phyloP scores from a whole-genome alignment of 2,797 vertebrate species.

The Meriones psammophilus region DNA sequence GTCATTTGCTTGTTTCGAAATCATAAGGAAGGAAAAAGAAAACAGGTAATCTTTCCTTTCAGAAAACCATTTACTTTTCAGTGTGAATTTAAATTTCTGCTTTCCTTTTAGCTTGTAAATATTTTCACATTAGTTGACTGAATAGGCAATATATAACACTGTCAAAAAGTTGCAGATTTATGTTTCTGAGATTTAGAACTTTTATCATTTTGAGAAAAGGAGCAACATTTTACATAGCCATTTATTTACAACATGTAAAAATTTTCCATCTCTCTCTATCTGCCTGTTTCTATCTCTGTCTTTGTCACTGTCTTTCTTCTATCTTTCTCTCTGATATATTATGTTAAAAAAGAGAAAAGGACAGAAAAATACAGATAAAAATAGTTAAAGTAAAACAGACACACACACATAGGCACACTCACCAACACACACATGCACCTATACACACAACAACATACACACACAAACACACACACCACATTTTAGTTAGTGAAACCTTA shows the following conservation, averaged over 20 bases:
- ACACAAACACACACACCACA: background rate
- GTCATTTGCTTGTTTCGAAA: background rate
- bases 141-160: background rate
- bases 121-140: background rate
- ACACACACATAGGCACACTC: background rate
- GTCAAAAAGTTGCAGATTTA: background rate
- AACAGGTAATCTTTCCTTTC: conserved; percentile 3
- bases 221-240: background rate
- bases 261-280: rapidly evolving
- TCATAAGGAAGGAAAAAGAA: background rate
- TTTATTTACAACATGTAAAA: background rate
- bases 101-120: background rate
- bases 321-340: background rate
- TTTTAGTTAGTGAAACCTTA: background rate
- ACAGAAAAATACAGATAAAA: background rate
- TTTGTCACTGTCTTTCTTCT: no score
- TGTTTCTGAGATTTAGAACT: background rate
- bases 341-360: background rate
- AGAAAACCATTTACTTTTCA: background rate
- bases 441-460: background rate
- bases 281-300: background rate
- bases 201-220: background rate
- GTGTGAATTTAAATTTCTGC: background rate
- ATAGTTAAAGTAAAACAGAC: background rate
- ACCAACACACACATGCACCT: background rate